Base-by-base conservation (phyloP, 1,140 invertebrate genomes). In the Hydropsyche tenuis region DNA sequence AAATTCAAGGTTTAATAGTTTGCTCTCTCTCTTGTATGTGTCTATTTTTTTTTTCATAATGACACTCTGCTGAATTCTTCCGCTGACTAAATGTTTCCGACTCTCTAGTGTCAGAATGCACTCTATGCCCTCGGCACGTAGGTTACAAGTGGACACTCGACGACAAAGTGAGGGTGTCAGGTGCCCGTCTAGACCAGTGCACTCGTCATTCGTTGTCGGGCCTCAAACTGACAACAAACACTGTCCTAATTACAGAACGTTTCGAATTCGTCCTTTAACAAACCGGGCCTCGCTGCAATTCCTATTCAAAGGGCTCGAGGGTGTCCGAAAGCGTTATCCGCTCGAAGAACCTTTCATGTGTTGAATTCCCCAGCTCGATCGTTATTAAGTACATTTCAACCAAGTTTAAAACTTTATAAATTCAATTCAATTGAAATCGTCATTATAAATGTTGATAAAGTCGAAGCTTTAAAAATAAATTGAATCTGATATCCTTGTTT, bases 131-230 rank as follows among this genome's bases (percentile, higher is more conserved):
- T 37, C 48, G 16, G 45, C 45, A 51, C 20, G 43, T 70, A 37
- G 42, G 42, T 11, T 69, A 23, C 48, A 37, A 56, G 27, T 42
- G 18, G 51, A 51, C 48, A 70, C 68, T 56, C 48, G 1, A 16
- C 25, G 11, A 70, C 68, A 70, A 70, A 70, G 68, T 70, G 68
- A 70, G 46, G 51, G 68, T 46, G 68, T 23, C 68, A 70, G 68
- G 68, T 70, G 37, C 22, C 16, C 4, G 68, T 70, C 68, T 70
- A 70, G 68, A 70, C 68, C 48, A 53, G 46, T 56, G 68, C 48
- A 30, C 68, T 56, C 68, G 16, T 56, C 48, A 16, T 51, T 18
- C 11, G 14, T 37, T 56, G n/a, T 25, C 18, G 23, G 5, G 30
- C 3, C 25, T 14, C 12, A 56, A 56, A 37, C 68, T 53, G 37